Base-by-base conservation (phyloP, 2,113 vertebrate genomes). In the Acanthisitta chloris region DNA sequence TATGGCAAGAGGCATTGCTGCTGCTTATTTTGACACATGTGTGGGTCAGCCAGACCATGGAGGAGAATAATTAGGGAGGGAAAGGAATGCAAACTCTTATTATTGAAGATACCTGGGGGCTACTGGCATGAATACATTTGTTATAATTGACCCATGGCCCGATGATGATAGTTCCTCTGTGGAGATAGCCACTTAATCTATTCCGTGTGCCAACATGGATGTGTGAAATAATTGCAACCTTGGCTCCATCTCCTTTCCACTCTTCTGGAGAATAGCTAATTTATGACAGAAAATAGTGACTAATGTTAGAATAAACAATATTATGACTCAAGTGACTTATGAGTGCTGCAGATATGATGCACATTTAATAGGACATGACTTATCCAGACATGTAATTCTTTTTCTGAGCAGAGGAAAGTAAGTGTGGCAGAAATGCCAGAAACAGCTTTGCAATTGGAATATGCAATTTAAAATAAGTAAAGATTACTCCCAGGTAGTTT, bases 401-500 rank as follows among this genome's bases (percentile, higher is more conserved):
- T 90, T 84, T 86, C 95, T 64, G 79, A 52, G 90, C 91, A 79
- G 92, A 43, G 81, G n/a, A 95, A 97, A 98, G 91, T 92, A 95
- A 97, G 96, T 96, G 96, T 97, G 97, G 97, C 96, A 97, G 97
- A 98, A 98, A 97, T 74, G 94, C 95, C 96, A 98, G 96, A 96
- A 98, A 98, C 94, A 96, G 96, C 97, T 98, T 97, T 94, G 94
- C 96, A 96, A 96, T 97, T 97, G 96, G 97, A 97, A 98, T 97
- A 96, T 96, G 97, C 96, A 97, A 97, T 98, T 98, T 98, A 95
- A 97, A 97, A 97, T 97, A 98, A 97, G 96, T 97, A 97, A 97
- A 98, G 97, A 98, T 97, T 97, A 98, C 94, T 97, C 97, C 96
- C 97, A 97, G 97, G 97, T 98, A 98, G 97, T 98, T 98, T 98